Percentiles rank a stretch among this genome's conserved stretches.
Conservation (phyloP, 2,888 invertebrate species). For the Polydrusus pterygomalis region DNA sequence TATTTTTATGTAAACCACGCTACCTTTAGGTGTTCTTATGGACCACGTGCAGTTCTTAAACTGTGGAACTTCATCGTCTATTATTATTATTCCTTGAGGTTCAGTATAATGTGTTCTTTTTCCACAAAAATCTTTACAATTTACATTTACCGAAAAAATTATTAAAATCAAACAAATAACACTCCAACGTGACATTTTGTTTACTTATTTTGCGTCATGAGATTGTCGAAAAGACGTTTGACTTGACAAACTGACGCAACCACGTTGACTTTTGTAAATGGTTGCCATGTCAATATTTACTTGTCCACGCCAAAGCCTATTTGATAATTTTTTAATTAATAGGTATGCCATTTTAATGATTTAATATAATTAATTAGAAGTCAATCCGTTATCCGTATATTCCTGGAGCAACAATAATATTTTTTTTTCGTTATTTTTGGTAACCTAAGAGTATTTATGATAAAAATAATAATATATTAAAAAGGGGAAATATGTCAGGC, state of each 20-base stretch:
- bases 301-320: conserved; percentile 9
- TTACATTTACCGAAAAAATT: conserved; percentile 21
- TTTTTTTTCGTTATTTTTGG: no score
- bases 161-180: conserved; percentile 34
- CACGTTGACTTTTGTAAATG: conserved; percentile 24
- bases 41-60: conserved; percentile 44
- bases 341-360: no score
- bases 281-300: conserved; percentile 29
- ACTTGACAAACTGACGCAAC: conserved; percentile 25
- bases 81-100: conserved; percentile 40
- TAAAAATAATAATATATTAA: no score
- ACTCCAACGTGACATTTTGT: conserved; percentile 40
- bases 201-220: conserved; percentile 18
- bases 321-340: neutral
- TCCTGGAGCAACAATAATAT: no score
- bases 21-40: conserved; percentile 33
- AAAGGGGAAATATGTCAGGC: no score
- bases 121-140: conserved; percentile 40
- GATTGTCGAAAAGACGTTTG: conserved; percentile 22
- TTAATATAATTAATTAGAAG: no score
- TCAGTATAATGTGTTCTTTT: neutral
- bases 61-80: conserved; percentile 2
- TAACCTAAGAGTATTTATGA: no score
- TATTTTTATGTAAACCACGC: conserved; percentile 38
- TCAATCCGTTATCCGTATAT: no score